Percentiles rank a stretch among this genome's conserved stretches.
phyloP scores from a whole-genome alignment of 2,888 invertebrate genomes.

The Rhabditoides inermis region DNA sequence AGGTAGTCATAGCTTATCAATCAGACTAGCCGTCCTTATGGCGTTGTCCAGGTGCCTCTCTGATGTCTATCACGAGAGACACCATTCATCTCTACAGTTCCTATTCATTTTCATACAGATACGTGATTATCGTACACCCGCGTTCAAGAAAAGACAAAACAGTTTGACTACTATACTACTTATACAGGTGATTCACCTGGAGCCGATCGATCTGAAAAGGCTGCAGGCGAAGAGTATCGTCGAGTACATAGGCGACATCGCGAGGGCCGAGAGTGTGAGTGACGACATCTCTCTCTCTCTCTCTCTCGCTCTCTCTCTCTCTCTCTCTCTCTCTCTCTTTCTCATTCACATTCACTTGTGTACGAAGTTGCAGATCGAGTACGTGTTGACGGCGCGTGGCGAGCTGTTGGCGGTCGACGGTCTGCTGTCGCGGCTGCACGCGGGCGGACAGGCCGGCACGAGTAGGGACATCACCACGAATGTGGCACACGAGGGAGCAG shows the following conservation, averaged over 20 bases:
- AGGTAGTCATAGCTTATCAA: no score
- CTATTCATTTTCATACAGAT: no score
- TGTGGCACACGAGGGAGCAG: constrained; percentile 24
- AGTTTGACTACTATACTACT: no score
- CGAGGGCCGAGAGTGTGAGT: constrained; percentile 21
- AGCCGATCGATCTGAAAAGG: constrained; percentile 48
- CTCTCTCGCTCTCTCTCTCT: not conserved
- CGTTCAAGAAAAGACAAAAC: no score
- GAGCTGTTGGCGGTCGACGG: constrained; percentile 12
- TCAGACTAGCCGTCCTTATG: no score
- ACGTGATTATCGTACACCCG: no score
- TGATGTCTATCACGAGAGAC: no score
- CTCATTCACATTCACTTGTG: constrained; percentile 1
- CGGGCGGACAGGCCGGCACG: constrained; percentile 10
- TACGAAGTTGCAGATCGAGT: constrained; percentile 14
- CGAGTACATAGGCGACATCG: constrained; percentile 48
- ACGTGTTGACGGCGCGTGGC: constrained; percentile 10
- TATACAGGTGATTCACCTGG: constrained; percentile 43
- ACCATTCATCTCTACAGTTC: no score
- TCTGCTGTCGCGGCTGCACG: constrained; percentile 9
- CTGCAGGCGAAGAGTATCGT: constrained; percentile 46
- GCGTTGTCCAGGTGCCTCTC: no score
- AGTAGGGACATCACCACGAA: constrained; percentile 16
- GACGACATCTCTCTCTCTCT: not conserved
- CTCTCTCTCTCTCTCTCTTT: not conserved